Evolutionary conservation across 2,113 vertebrate species (phyloP).

Genomic region (Circaetus gallicus): DNA sequence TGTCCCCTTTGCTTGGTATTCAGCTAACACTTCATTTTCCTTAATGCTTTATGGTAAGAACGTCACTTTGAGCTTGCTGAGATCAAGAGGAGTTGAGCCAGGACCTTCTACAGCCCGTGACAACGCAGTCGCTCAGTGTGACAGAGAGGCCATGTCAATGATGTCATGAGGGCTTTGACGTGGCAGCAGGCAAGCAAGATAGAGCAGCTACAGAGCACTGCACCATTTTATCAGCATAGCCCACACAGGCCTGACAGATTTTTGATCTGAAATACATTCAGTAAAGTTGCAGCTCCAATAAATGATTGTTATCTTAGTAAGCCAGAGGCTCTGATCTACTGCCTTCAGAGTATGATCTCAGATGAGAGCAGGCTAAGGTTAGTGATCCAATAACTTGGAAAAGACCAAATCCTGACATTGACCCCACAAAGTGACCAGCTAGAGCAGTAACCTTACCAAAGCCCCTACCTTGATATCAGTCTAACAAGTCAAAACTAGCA

Average conservation of each 20-base stretch:
- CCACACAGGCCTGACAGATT: background rate
- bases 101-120: background rate
- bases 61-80: background rate
- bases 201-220: background rate
- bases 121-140: background rate
- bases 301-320: background rate
- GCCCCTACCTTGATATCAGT: background rate
- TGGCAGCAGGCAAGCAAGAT: background rate
- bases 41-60: background rate
- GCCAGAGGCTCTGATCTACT: background rate
- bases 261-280: background rate
- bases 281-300: background rate
- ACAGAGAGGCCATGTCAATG: background rate
- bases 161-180: background rate
- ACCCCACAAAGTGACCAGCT: background rate
- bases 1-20: background rate
- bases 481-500: background rate
- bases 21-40: background rate
- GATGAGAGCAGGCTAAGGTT: background rate
- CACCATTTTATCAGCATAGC: background rate
- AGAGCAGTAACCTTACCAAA: background rate
- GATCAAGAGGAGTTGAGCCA: background rate
- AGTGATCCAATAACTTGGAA: background rate
- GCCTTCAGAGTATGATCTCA: background rate
- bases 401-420: background rate